A percentile compares a stretch with the other conserved stretches of the same genome.
Evolutionary conservation across 2,888 invertebrate genomes (phyloP).

Genomic region (Pardosa pseudoannulata): DNA sequence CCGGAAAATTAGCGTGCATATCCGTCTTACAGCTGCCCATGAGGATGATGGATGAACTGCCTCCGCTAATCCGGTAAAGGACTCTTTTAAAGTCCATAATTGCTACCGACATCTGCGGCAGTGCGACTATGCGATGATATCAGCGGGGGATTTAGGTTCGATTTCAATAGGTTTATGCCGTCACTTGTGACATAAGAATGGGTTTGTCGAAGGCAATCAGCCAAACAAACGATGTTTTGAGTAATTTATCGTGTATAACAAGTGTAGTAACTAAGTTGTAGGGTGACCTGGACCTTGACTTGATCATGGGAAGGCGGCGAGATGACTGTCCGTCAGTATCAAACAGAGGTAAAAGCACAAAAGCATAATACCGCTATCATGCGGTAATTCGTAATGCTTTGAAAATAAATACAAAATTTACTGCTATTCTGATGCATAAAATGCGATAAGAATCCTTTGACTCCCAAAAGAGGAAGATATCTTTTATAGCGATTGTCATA

Average conservation of each 20-base stretch:
- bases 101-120: constrained; percentile 48
- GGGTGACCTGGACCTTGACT: background rate
- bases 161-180: background rate
- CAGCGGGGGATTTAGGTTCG: background rate
- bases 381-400: background rate
- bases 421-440: no score
- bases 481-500: no score
- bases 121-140: background rate
- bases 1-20: constrained; percentile 64
- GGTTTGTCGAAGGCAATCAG: background rate
- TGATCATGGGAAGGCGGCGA: constrained; percentile 5
- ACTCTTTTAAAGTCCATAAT: constrained; percentile 63
- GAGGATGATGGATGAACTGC: constrained; percentile 53
- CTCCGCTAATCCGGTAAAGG: constrained; percentile 57
- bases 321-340: background rate
- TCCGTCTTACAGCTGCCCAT: constrained; percentile 63
- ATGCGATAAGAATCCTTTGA: no score
- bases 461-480: no score
- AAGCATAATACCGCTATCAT: background rate
- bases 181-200: constrained; percentile 10
- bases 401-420: background rate
- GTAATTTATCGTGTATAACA: constrained; percentile 13
- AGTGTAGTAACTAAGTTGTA: background rate
- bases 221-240: background rate
- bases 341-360: background rate